Evolutionary conservation across 2,888 invertebrate genomes (phyloP).

Genomic region (Melanostoma scalare): DNA sequence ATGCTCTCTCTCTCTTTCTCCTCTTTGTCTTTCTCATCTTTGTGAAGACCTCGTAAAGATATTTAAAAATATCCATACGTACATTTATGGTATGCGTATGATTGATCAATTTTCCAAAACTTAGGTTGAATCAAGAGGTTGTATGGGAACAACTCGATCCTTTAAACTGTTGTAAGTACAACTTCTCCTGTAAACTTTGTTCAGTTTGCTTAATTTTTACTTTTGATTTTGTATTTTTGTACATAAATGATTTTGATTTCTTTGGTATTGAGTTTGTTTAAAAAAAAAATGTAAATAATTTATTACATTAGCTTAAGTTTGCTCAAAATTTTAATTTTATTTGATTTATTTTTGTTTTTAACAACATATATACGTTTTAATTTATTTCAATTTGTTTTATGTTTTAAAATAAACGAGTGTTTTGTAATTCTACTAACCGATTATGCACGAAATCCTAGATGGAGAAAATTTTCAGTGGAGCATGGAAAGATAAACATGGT

Average conservation of each 20-base stretch:
- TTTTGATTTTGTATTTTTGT: constrained; percentile 12
- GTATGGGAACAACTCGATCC: constrained; percentile 30
- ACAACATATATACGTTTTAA: not conserved
- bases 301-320: constrained; percentile 2
- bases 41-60: constrained; percentile 18
- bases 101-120: not conserved
- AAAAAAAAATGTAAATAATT: constrained; percentile 5
- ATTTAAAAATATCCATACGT: constrained; percentile 48
- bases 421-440: constrained; percentile 35
- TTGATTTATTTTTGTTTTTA: constrained; percentile 3
- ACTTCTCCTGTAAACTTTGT: constrained; percentile 5
- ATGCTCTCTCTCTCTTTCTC: not conserved
- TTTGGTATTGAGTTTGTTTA: not conserved
- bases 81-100: not conserved
- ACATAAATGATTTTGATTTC: constrained; percentile 16
- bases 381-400: not conserved
- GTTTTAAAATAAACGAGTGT: constrained; percentile 13
- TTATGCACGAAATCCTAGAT: constrained; percentile 84
- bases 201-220: not conserved
- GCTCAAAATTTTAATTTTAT: constrained; percentile 7
- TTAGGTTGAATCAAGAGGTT: constrained; percentile 4
- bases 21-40: not conserved
- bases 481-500: constrained; percentile 93
- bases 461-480: constrained; percentile 96
- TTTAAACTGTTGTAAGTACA: constrained; percentile 53